Evolutionary conservation across 2,888 invertebrate species (phyloP).

Genomic region (Zaprionus lineosus): DNA sequence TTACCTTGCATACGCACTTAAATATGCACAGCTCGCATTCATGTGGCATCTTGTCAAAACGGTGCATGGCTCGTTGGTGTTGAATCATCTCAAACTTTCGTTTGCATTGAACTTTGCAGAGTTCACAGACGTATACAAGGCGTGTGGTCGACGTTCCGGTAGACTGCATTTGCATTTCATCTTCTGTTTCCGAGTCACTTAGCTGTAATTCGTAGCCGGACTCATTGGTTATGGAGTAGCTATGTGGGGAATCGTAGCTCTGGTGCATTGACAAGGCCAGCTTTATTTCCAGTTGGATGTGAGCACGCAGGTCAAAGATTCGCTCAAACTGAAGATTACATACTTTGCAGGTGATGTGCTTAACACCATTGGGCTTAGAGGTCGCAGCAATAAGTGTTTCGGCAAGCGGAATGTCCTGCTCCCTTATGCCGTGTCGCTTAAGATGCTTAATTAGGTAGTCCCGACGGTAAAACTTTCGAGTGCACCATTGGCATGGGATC

Average conservation of each 20-base stretch:
- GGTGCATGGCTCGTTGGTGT: conserved; percentile 79
- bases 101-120: conserved; percentile 76
- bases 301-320: conserved; percentile 65
- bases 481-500: conserved; percentile 79
- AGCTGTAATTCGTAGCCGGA: conserved; percentile 80
- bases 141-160: conserved; percentile 10
- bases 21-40: conserved; percentile 85
- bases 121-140: conserved; percentile 68
- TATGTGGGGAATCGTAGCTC: conserved; percentile 55
- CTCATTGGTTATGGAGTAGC: conserved; percentile 80
- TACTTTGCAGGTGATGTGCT: conserved; percentile 74
- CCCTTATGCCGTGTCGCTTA: conserved; percentile 69
- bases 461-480: conserved; percentile 75
- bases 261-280: conserved; percentile 54
- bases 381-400: conserved; percentile 72
- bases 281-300: conserved; percentile 69
- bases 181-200: conserved; percentile 82
- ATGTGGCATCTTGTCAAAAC: conserved; percentile 84
- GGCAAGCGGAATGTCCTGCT: conserved; percentile 65
- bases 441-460: conserved; percentile 79
- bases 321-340: conserved; percentile 70
- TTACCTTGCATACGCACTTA: conserved; percentile 83
- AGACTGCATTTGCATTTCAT: conserved; percentile 51
- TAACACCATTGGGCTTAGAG: conserved; percentile 74
- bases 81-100: conserved; percentile 80